phyloP scores from a whole-genome alignment of 1,140 invertebrate genomes.

The Bombyx mandarina region DNA sequence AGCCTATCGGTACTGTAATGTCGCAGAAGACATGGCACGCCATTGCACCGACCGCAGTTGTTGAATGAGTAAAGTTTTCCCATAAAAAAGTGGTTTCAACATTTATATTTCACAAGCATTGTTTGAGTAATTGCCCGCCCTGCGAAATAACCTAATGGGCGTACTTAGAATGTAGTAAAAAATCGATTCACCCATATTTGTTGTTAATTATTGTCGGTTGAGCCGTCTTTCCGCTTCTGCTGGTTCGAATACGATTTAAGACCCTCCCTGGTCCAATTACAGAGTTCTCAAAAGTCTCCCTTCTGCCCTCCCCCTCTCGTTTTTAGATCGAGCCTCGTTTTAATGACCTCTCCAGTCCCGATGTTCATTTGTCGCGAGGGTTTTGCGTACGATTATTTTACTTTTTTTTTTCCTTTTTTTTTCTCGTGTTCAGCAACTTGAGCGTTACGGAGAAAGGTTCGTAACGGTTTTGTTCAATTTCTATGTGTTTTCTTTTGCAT shows the following conservation, averaged over 20 bases:
- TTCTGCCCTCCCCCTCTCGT: slow-evolving; percentile 34
- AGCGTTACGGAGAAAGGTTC: slow-evolving; percentile 5
- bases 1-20: slow-evolving; percentile 36
- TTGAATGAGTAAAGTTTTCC: slow-evolving; percentile 59
- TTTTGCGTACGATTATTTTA: slow-evolving; percentile 64
- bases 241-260: slow-evolving; percentile 65
- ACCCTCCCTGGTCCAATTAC: slow-evolving; percentile 68
- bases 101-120: slow-evolving; percentile 57
- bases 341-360: slow-evolving; percentile 67
- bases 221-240: slow-evolving; percentile 62
- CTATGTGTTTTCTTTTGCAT: not conserved
- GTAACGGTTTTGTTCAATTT: slow-evolving; percentile 1
- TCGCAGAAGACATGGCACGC: slow-evolving; percentile 44
- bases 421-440: slow-evolving; percentile 15
- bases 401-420: slow-evolving; percentile 42
- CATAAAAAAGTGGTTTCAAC: slow-evolving; percentile 47
- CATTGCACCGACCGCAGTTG: slow-evolving; percentile 47
- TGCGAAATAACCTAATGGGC: slow-evolving; percentile 48
- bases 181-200: slow-evolving; percentile 67
- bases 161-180: slow-evolving; percentile 40
- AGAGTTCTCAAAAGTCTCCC: slow-evolving; percentile 59
- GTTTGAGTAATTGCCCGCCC: slow-evolving; percentile 53
- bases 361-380: slow-evolving; percentile 69
- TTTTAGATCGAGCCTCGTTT: slow-evolving; percentile 66
- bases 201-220: slow-evolving; percentile 68